Evolutionary conservation across 2,113 vertebrate species (phyloP).

Genomic region (Hydrochoerus hydrochaeris): DNA sequence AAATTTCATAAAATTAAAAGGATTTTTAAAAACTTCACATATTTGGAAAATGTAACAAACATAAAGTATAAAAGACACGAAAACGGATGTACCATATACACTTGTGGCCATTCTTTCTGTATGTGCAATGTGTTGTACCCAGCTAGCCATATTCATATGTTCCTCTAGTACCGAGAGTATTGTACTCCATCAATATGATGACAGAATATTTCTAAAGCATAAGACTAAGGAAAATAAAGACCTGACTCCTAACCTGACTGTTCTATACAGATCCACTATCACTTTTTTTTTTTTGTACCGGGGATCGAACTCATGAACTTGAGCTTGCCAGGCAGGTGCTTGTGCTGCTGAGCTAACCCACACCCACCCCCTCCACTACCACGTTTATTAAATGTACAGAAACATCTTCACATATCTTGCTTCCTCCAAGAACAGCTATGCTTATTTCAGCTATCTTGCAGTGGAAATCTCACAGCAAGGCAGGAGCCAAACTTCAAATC

Average conservation of each 20-base stretch:
- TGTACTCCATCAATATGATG: not conserved
- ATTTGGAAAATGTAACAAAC: not conserved
- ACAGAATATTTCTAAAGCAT: not conserved
- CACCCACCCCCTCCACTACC: not conserved
- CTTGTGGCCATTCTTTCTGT: not conserved
- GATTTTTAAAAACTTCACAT: not conserved
- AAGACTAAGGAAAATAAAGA: not conserved
- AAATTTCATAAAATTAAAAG: not conserved
- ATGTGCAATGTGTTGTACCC: not conserved
- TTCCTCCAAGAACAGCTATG: not conserved
- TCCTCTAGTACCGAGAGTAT: not conserved
- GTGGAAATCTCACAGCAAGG: not conserved
- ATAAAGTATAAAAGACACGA: not conserved
- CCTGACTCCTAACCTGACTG: not conserved
- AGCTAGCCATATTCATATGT: not conserved
- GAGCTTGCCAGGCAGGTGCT: too few species aligned
- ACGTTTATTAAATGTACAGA: not conserved
- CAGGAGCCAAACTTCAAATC: too few species aligned
- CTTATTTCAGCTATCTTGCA: rapidly evolving
- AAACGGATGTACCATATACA: not conserved
- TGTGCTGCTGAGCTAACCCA: too few species aligned
- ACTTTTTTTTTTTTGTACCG: too few species aligned
- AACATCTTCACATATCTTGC: not conserved
- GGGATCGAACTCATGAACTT: too few species aligned
- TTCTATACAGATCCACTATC: not conserved